Evolutionary conservation across 2,888 invertebrate species (phyloP).

Genomic region (Limnephilus rhombicus): DNA sequence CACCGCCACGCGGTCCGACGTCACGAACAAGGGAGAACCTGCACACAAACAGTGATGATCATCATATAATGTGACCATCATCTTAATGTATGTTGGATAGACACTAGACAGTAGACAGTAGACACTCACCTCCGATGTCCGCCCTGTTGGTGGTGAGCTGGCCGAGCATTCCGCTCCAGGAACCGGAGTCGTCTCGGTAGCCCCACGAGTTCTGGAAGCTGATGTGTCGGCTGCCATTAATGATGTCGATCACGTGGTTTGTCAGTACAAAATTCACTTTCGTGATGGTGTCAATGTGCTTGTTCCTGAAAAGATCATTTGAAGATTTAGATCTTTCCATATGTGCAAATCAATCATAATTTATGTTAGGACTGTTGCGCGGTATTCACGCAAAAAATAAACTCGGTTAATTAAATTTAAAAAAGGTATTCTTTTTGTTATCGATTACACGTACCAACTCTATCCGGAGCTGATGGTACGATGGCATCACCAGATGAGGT

Average conservation of each 20-base stretch:
- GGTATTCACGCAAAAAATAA: no score
- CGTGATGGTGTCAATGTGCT: constrained; percentile 79
- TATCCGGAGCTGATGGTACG: no score
- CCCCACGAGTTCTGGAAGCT: constrained; percentile 80
- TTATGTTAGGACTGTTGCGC: no score
- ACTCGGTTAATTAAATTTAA: no score
- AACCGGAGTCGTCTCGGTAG: constrained; percentile 74
- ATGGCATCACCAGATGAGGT: no score
- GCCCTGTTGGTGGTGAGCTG: constrained; percentile 78
- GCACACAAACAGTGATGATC: background rate
- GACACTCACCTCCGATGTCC: constrained; percentile 78
- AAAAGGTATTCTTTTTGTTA: no score
- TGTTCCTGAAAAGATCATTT: constrained; percentile 70
- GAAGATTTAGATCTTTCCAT: no score
- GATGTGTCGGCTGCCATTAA: constrained; percentile 78
- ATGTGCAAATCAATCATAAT: no score
- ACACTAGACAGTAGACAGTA: no score
- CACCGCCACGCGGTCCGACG: constrained; percentile 78
- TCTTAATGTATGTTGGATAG: no score
- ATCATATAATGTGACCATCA: no score
- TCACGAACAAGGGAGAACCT: constrained; percentile 82
- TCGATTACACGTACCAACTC: no score
- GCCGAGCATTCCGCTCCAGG: constrained; percentile 83
- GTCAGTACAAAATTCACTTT: constrained; percentile 81
- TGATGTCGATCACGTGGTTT: constrained; percentile 77